These are phyloP conservation scores for Dasyornis broadbenti DNA, from an alignment of 2,113 vertebrate genomes.

Conservation along the genomic window DNA sequence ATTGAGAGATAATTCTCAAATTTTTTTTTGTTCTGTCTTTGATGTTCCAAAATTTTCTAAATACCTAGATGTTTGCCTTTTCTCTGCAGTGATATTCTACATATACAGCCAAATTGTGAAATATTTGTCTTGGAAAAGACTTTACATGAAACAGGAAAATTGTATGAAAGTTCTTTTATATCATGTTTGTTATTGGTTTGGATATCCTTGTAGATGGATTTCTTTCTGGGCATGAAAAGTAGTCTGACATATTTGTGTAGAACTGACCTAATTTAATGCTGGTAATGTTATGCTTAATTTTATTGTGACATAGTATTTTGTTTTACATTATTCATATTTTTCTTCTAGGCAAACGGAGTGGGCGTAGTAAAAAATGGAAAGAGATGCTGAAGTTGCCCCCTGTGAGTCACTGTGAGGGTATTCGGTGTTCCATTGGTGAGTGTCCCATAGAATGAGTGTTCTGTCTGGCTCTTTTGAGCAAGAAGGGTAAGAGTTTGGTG, in stretches of 20 bases:
- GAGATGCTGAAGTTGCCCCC: conserved; percentile 90
- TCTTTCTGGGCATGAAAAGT: neutral
- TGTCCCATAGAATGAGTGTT: neutral
- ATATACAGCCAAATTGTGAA: neutral
- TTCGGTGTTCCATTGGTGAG: conserved; percentile 82
- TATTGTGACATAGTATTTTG: neutral
- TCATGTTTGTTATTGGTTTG: neutral
- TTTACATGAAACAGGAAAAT: neutral
- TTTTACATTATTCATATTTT: neutral
- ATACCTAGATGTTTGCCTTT: neutral
- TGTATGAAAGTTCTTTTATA: neutral
- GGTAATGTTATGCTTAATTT: neutral
- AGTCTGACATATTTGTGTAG: neutral
- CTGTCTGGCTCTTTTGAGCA: neutral
- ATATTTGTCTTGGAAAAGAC: neutral
- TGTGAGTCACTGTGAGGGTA: conserved; percentile 82
- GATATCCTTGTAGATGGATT: neutral
- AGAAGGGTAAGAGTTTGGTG: neutral
- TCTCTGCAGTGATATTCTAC: neutral
- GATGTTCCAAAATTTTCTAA: neutral
- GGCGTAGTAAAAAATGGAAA: conserved; percentile 92
- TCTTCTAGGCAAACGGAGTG: conserved; percentile 80
- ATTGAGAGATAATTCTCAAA: neutral
- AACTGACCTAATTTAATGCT: neutral
- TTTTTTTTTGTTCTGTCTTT: neutral